Evolutionary conservation across 2,888 invertebrate species (phyloP), one percentile per base, ranked within the genome.

Genomic region (Patella ulyssiponensis): DNA sequence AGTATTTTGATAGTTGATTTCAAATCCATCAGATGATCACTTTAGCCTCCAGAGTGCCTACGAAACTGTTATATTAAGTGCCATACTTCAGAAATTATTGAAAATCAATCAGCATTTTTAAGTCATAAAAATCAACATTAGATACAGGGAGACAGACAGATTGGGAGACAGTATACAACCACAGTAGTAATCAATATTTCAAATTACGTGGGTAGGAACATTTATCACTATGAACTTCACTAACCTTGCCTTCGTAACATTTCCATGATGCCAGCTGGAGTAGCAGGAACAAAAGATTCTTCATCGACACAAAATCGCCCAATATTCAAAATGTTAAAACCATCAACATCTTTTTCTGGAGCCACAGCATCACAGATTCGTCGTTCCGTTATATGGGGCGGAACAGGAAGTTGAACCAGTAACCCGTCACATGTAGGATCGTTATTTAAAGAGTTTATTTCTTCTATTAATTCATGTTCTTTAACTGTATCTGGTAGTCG

Each of bases 271-370:
- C 95, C 96, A 73, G 95, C 92, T 4, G 96, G 95, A 27, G 96
- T 96, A 74, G 96, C 96, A 1, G 96, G 96, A 12, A 96, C 93
- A 81, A 96, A 93, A 0, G 90, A 83, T 58, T 86, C 85, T 81
- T 89, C 86, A 75, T 91, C 90, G 0, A 87, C 86, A 80, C 90
- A 91, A 77, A 90, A 92, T 86, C 95, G 94, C 9, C 97, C 97
- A 75, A 97, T 93, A 91, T 97, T 97, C 17, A 94, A 92, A 79
- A 95, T 94, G 91, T 96, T 96, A 89, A 97, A 97, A 0, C 97
- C 97, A 92, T 98, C 97, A 0, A 98, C 97, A 93, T 98, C 97
- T 91, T 98, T 98, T 51, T 93, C 93, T 0, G 95, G 95, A 54
- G 93, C 92, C 0, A 98, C 95, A 0, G 96, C 94, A 92, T 97